Base-by-base conservation (phyloP, 2,113 vertebrate genomes). In the zebrafish (Danio rerio) region DNA sequence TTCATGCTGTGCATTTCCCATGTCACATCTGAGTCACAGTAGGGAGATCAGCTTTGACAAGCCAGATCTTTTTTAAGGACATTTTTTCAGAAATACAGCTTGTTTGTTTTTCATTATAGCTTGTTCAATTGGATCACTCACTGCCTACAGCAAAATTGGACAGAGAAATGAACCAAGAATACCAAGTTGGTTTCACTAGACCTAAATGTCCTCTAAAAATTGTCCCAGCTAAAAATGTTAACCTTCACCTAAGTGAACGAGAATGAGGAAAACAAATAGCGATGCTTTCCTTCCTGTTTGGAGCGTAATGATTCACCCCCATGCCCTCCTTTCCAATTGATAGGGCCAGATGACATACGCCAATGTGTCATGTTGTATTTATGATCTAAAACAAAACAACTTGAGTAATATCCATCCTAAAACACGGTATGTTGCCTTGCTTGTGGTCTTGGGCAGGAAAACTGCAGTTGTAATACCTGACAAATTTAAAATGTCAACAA, bases 31-130 rank as follows among this genome's bases (percentile, higher is more conserved):
- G 47, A 69, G 61, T 69, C 61, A 65, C 31, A 3, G 13, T 43
- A 15, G 43, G 7, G 18, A 76, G 66, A 62, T 73, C 40, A 55
- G 21, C 45, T 42, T 76, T 52, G 16, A 69, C 31, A 71, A 31
- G 71, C 16, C 50, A 20, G 16, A n/a, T 1, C 9, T 43, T 83
- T 74, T 65, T 21, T 4, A 50, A 12, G 45, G 50, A 50, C 31
- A 31, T 31, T 31, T 12, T 42, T 69, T 53, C 49, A 40, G n/a
- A 70, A 80, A 78, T 69, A 12, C 62, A 56, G 15, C 40, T 18
- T 79, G 84, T 87, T 89, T 87, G 66, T 79, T 86, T 86, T 86
- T 63, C 53, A 81, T 84, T 76, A 73, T 69, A 70, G 62, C 49
- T 62, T 84, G 56, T 80, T 75, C 78, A 80, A 83, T 86, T 83